These are phyloP conservation scores for Meiosimyza platycephala DNA, from an alignment of 2,888 invertebrate genomes.

Conservation along the genomic window DNA sequence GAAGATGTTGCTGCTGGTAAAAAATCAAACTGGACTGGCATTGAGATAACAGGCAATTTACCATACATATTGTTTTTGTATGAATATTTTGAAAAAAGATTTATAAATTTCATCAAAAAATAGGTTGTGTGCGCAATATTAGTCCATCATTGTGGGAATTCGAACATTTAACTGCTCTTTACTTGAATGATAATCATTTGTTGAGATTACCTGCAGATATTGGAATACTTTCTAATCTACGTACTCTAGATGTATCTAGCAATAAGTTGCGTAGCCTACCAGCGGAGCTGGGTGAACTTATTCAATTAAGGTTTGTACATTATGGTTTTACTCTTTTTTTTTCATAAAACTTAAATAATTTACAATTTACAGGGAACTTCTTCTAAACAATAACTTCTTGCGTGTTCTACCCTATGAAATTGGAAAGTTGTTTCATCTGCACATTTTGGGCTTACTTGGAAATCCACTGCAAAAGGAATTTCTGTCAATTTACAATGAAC, in stretches of 20 bases:
- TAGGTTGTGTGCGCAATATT: slow-evolving; percentile 94
- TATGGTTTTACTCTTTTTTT: neutral
- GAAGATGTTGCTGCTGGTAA: slow-evolving; percentile 94
- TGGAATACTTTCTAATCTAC: slow-evolving; percentile 83
- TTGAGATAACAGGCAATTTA: slow-evolving; percentile 81
- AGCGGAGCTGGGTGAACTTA: slow-evolving; percentile 95
- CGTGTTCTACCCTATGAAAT: slow-evolving; percentile 95
- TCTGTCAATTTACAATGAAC: slow-evolving; percentile 90
- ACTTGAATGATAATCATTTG: slow-evolving; percentile 95
- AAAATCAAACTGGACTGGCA: slow-evolving; percentile 91
- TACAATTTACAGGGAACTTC: slow-evolving; percentile 80
- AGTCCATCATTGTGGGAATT: slow-evolving; percentile 93
- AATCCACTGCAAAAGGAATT: slow-evolving; percentile 96
- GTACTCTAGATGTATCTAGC: slow-evolving; percentile 90
- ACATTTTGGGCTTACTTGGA: slow-evolving; percentile 90
- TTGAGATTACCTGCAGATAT: slow-evolving; percentile 93
- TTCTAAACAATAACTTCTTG: slow-evolving; percentile 93
- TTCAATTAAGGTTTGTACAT: slow-evolving; percentile 81
- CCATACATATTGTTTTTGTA: neutral
- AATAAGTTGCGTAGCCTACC: slow-evolving; percentile 96
- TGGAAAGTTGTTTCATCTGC: slow-evolving; percentile 96
- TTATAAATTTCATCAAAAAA: slow-evolving; percentile 19
- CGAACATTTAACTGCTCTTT: slow-evolving; percentile 92
- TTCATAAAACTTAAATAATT: slow-evolving; percentile 15
- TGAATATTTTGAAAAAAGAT: neutral